Evolutionary conservation across 2,888 invertebrate species (phyloP), one percentile per base, ranked within the genome.

Genomic region (Drosophila monieri): DNA sequence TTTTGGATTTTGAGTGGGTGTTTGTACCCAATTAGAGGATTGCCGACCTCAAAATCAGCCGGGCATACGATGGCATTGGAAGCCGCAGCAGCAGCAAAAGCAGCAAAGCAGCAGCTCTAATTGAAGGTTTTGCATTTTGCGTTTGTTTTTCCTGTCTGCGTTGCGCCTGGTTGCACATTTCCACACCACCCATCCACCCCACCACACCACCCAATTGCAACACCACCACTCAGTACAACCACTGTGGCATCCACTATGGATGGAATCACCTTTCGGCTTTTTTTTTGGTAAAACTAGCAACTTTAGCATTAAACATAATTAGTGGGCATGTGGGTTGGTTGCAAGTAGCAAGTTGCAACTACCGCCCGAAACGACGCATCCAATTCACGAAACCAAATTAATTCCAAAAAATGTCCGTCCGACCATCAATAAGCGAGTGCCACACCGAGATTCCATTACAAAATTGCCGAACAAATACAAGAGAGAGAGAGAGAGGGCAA

Each of bases 61-160:
- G 80, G 64, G 80, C 84, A 78, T 81, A 49, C 69, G 59, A 69
- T 75, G 84, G 84, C 80, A 81, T 85, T 85, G 86, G 78, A 47
- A 58, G 60, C 76, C 44, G 62, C 61, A 56, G 25, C 47, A 56
- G 25, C 47, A 51, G 46, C 61, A 49, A 21, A 41, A 51, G 57
- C 57, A 47, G 39, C 32, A 37, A 35, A 48, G 48, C 41, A 43
- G 56, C 72, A 68, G 62, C 70, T 79, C 83, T 85, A 85, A 80
- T 80, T 80, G 77, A 80, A 85, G 85, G 85, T 85, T 80, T 77
- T 80, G 62, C 76, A 80, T 80, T 77, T 67, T 48, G 68, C 60
- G 30, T 74, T 73, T 74, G 77, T 77, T 74, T 78, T 79, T 68
- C 59, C 74, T 65, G 77, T 74, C 65, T 76, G 60, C 56, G 43